phyloP scores from a whole-genome alignment of 2,888 invertebrate genomes.

The Clusia tigrina region DNA sequence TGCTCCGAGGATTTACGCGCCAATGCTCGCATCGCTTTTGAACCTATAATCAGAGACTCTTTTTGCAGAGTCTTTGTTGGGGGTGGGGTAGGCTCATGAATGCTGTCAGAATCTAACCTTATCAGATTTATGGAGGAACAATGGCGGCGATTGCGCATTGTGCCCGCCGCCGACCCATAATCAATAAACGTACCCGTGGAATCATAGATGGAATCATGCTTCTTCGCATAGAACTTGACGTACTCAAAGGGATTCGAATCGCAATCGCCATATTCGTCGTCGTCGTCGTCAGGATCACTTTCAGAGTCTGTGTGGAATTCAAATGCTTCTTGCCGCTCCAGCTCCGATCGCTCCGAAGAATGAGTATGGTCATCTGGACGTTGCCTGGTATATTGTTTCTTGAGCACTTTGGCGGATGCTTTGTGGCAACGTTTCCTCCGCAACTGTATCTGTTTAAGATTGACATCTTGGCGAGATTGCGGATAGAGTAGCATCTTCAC shows the following conservation, averaged over 20 bases:
- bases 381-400: constrained; percentile 55
- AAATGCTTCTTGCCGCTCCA: constrained; percentile 69
- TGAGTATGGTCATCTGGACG: constrained; percentile 27
- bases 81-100: constrained; percentile 36
- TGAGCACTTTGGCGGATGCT: constrained; percentile 63
- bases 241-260: constrained; percentile 73
- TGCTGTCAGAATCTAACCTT: constrained; percentile 49
- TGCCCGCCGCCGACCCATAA: constrained; percentile 55
- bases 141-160: constrained; percentile 41
- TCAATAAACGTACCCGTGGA: constrained; percentile 67
- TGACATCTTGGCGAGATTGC: constrained; percentile 68
- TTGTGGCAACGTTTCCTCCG: constrained; percentile 62
- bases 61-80: constrained; percentile 46
- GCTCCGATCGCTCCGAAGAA: constrained; percentile 51
- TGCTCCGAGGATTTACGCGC: constrained; percentile 54
- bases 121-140: constrained; percentile 58
- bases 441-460: constrained; percentile 67
- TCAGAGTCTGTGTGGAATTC: constrained; percentile 65
- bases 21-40: constrained; percentile 56
- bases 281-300: constrained; percentile 60
- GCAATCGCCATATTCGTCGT: constrained; percentile 62
- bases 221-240: constrained; percentile 71
- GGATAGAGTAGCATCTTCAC: constrained; percentile 78
- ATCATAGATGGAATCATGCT: constrained; percentile 51
- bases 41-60: constrained; percentile 61